Evolutionary conservation across 2,888 invertebrate species (phyloP).

Genomic region (Aphidius colemani): DNA sequence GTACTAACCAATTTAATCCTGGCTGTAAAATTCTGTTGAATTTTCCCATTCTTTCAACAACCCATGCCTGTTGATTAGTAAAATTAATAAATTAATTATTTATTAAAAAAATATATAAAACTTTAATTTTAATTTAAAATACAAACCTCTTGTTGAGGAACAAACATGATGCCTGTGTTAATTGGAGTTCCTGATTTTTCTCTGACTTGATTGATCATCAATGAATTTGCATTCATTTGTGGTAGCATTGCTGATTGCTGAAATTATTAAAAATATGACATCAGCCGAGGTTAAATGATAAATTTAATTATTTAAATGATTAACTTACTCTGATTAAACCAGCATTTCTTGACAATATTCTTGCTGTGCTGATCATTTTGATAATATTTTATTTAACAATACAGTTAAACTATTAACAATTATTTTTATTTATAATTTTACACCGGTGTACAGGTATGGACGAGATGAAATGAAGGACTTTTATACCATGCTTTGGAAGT

Average conservation of each 20-base stretch:
- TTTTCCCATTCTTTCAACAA: constrained; percentile 98
- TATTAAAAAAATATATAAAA: constrained; percentile 13
- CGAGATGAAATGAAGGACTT: no score
- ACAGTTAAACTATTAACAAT: neutral
- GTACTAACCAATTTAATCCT: constrained; percentile 90
- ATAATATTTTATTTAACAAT: neutral
- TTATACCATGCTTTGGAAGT: no score
- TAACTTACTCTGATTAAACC: constrained; percentile 42
- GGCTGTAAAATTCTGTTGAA: constrained; percentile 93
- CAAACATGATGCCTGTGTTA: constrained; percentile 95
- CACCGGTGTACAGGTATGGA: no score
- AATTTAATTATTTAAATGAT: neutral
- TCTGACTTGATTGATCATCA: constrained; percentile 42
- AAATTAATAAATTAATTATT: neutral
- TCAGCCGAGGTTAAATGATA: constrained; percentile 3
- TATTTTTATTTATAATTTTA: no score
- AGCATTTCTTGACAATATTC: constrained; percentile 41
- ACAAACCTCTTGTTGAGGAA: constrained; percentile 95
- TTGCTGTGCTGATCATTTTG: constrained; percentile 37
- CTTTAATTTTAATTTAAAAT: constrained; percentile 2
- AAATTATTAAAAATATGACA: constrained; percentile 26
- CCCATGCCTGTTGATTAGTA: constrained; percentile 75
- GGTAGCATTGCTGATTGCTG: constrained; percentile 38
- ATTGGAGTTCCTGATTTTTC: constrained; percentile 72
- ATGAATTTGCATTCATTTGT: constrained; percentile 34